Evolutionary conservation across 2,888 invertebrate species (phyloP), one percentile per base, ranked within the genome.

Genomic region (Ypsolopha sequella): DNA sequence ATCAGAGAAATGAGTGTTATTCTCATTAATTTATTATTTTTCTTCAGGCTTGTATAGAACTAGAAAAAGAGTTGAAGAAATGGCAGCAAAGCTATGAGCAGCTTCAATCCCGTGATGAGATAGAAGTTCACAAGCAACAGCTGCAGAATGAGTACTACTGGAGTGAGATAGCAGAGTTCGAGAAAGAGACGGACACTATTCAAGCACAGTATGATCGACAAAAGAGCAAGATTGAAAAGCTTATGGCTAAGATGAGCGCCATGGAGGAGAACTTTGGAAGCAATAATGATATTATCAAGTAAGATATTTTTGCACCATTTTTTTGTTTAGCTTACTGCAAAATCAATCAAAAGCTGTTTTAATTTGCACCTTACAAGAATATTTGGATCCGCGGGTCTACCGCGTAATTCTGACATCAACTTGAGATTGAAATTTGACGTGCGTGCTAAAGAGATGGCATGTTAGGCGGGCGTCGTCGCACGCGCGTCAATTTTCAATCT

Each of bases 61-160:
- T 81, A 9, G 80, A 88, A 57, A 78, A 79, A 54, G 87, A 88
- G 53, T 79, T 88, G 35, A 69, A 87, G 39, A 84, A 88, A 47
- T 81, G 90, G 70, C 85, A 90, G 56, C 73, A 78, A 1, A 88
- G 88, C 53, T 79, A 89, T 58, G 87, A 89, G 41, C 81, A 87
- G 49, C 66, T 91, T 41, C 80, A 88, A 54, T 88, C 89, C 0
- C 74, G 89, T 0, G 88, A 89, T 52, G 78, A 88, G 48, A 76
- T 88, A 10, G 82, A 88, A 52, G 66, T 73, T 3, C 78, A 88
- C 56, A 74, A 88, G 45, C 68, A 74, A 44, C 58, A 68, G 0
- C 64, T 91, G 7, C 84, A 90, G 58, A 81, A 88, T 55, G 91
- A 92, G 67, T 81, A 89, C 54, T 82, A 87, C 33, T 87, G 86